These are phyloP conservation scores for Odocoileus hemionus DNA, from an alignment of 2,113 vertebrate species.

Conservation along the genomic window DNA sequence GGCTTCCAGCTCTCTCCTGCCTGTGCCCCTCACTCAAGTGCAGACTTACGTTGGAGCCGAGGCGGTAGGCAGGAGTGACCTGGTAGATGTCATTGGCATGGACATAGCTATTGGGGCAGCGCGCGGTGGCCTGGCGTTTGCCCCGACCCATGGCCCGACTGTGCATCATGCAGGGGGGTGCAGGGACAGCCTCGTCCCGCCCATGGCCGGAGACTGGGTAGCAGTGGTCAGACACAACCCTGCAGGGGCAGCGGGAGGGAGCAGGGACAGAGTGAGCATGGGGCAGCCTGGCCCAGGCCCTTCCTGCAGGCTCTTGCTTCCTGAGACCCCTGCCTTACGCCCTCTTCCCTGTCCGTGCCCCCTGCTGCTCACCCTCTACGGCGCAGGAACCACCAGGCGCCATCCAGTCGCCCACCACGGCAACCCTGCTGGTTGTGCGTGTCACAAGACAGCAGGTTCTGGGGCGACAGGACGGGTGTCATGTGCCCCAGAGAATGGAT, in stretches of 20 bases:
- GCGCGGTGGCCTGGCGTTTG: slow-evolving; percentile 93
- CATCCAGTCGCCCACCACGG: slow-evolving; percentile 88
- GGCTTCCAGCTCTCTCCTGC: neutral
- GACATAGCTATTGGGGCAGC: slow-evolving; percentile 87
- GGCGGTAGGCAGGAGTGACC: slow-evolving; percentile 95
- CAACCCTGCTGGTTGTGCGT: slow-evolving; percentile 93
- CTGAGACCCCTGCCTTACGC: fast-evolving
- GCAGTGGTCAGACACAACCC: slow-evolving; percentile 94
- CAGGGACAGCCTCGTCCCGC: slow-evolving; percentile 58
- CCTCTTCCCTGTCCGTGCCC: neutral
- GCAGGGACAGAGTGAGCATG: fast-evolving
- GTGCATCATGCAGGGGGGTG: slow-evolving; percentile 94
- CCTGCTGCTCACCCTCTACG: slow-evolving; percentile 85
- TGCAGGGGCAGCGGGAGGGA: slow-evolving; percentile 56
- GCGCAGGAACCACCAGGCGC: slow-evolving; percentile 96
- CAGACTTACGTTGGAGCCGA: slow-evolving; percentile 88
- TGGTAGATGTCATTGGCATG: slow-evolving; percentile 94
- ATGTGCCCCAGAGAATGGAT: slow-evolving; percentile 99
- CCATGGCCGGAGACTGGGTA: slow-evolving; percentile 88
- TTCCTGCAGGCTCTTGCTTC: neutral
- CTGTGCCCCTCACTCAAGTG: neutral
- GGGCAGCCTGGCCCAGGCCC: neutral
- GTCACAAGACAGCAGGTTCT: slow-evolving; percentile 96
- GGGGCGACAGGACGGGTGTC: slow-evolving; percentile 92
- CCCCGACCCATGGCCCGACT: slow-evolving; percentile 91